These are phyloP conservation scores for Valencia hispanica DNA, from an alignment of 2,797 vertebrate species.

Conservation along the genomic window DNA sequence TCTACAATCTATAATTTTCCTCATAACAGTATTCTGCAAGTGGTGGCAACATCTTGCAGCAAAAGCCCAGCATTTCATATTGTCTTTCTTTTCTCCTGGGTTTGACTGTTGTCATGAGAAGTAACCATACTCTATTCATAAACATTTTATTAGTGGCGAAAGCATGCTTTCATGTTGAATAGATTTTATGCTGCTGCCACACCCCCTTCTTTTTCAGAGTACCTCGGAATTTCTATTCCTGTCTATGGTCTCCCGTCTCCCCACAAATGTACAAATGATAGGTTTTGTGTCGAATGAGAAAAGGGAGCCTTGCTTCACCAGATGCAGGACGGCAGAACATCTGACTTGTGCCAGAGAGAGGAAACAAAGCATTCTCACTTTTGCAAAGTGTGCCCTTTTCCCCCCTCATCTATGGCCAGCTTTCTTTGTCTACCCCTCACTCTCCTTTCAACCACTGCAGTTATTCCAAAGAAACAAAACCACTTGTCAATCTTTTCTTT, in stretches of 20 bases:
- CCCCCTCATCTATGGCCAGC: conserved; percentile 47
- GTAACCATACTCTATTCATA: not conserved
- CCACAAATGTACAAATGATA: conserved; percentile 75
- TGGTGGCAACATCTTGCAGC: not conserved
- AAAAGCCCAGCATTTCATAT: not conserved
- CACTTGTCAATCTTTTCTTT: conserved; percentile 76
- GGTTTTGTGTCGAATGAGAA: conserved; percentile 65
- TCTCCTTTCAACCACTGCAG: conserved; percentile 54
- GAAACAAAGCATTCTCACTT: conserved; percentile 65
- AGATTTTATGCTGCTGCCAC: conserved; percentile 52
- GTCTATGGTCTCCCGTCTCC: conserved; percentile 61
- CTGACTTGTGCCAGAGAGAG: conserved; percentile 56
- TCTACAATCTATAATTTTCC: not conserved
- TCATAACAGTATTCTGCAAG: not conserved
- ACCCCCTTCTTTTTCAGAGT: conserved; percentile 40
- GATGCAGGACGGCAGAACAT: conserved; percentile 63
- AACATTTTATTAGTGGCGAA: conserved; percentile 26
- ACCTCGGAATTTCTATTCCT: conserved; percentile 69
- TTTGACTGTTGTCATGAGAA: conserved; percentile 19
- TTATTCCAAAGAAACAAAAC: conserved; percentile 66
- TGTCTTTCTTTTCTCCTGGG: not conserved
- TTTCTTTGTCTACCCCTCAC: conserved; percentile 63
- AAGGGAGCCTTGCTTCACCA: conserved; percentile 64
- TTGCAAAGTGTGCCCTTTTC: conserved; percentile 63
- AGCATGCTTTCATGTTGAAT: conserved; percentile 25